Conservation (phyloP, 2,888 invertebrate genomes). For the Sarcophaga rosellei region DNA sequence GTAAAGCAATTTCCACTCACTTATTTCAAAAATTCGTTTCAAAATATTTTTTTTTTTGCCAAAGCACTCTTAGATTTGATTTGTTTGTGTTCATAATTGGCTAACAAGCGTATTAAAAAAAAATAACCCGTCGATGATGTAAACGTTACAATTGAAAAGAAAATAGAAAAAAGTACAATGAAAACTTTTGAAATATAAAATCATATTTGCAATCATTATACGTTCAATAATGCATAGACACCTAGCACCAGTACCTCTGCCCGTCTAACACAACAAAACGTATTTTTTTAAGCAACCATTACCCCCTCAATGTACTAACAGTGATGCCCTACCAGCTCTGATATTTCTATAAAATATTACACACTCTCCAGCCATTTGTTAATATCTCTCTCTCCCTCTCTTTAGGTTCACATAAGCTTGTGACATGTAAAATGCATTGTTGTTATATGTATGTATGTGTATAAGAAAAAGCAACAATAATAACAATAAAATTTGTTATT, state of each 20-base stretch:
- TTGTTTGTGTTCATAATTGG: conserved; percentile 54
- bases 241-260: not conserved
- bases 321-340: not conserved
- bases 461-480: not conserved
- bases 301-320: not conserved
- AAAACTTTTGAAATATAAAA: not conserved
- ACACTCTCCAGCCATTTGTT: too few species aligned
- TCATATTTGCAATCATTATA: not conserved
- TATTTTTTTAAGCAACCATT: not conserved
- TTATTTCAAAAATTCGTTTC: not conserved
- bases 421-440: conserved; percentile 36
- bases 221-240: conserved; percentile 13
- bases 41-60: not conserved
- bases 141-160: not conserved
- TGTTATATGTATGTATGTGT: conserved; percentile 15
- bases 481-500: conserved; percentile 54
- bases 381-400: not conserved
- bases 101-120: conserved; percentile 42
- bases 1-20: not conserved
- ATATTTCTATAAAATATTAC: too few species aligned
- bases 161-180: not conserved
- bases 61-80: conserved; percentile 21
- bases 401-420: conserved; percentile 18
- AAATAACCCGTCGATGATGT: not conserved
- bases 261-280: not conserved